Percentiles rank a stretch among this genome's conserved stretches.
Evolutionary conservation across 2,888 invertebrate species (phyloP).

Genomic region (Euphydryas editha): DNA sequence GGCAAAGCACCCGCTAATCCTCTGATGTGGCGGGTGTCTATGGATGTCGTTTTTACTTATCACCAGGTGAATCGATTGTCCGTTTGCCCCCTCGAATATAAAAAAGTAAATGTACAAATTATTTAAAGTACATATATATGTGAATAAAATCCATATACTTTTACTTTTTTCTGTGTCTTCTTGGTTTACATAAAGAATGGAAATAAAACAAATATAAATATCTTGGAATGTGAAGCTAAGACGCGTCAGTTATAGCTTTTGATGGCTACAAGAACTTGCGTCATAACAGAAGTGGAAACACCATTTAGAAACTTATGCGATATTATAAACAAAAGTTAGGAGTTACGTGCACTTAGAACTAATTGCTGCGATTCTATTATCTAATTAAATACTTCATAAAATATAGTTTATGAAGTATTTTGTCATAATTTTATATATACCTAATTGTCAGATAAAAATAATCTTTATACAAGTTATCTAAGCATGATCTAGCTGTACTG

Average conservation of each 20-base stretch:
- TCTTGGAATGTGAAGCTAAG: constrained; percentile 19
- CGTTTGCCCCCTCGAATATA: background rate
- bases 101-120: background rate
- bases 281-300: constrained; percentile 26
- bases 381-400: background rate
- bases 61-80: no score
- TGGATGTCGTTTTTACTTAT: no score
- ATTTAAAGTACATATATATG: background rate
- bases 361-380: background rate
- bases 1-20: no score
- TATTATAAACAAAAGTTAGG: background rate
- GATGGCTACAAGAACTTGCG: constrained; percentile 36
- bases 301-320: constrained; percentile 21
- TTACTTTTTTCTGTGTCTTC: background rate
- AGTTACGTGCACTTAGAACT: background rate
- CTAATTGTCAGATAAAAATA: no score
- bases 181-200: background rate
- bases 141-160: background rate
- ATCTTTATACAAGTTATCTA: no score
- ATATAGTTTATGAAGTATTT: no score
- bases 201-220: constrained; percentile 8
- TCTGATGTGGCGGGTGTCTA: no score
- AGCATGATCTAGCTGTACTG: no score
- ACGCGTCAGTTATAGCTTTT: constrained; percentile 16
- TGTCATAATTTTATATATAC: no score